Percentiles rank a stretch among this genome's conserved stretches.
Evolutionary conservation across 2,888 invertebrate genomes (phyloP).

Genomic region (Drosophila macrospina): DNA sequence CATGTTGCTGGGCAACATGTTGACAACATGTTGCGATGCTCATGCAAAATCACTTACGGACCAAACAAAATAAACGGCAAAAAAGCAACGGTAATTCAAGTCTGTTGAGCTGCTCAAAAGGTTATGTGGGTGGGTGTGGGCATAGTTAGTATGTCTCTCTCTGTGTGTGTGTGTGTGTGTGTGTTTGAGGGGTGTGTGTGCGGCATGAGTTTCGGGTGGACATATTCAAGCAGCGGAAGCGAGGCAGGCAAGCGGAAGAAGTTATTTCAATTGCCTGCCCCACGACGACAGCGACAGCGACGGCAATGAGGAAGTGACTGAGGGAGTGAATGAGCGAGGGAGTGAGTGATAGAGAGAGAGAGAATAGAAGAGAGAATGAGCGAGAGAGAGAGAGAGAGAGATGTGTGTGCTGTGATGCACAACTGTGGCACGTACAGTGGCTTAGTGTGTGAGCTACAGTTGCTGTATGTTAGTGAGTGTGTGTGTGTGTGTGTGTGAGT

Average conservation of each 20-base stretch:
- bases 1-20: conserved; percentile 50
- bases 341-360: conserved; percentile 12
- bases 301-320: neutral
- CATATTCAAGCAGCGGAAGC: conserved; percentile 79
- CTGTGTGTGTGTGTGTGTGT: neutral
- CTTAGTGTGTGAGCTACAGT: conserved; percentile 53
- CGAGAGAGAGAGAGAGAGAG: conserved; percentile 5
- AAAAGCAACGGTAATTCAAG: conserved; percentile 69
- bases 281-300: conserved; percentile 35
- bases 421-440: conserved; percentile 68
- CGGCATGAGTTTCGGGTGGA: conserved; percentile 65
- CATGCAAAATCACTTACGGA: conserved; percentile 67
- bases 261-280: conserved; percentile 78
- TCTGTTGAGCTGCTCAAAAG: conserved; percentile 65
- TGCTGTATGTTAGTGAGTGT: neutral
- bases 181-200: neutral
- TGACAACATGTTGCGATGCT: conserved; percentile 64
- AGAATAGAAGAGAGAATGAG: conserved; percentile 4
- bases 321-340: conserved; percentile 13
- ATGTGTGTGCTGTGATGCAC: conserved; percentile 22
- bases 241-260: conserved; percentile 78
- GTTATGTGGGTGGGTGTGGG: conserved; percentile 47
- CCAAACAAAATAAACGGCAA: conserved; percentile 68
- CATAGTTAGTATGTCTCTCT: conserved; percentile 16
- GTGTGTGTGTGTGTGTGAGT: conserved; percentile 24